Conservation (phyloP, 1,140 invertebrate genomes). For the Pseudachorutes palmiensis region DNA sequence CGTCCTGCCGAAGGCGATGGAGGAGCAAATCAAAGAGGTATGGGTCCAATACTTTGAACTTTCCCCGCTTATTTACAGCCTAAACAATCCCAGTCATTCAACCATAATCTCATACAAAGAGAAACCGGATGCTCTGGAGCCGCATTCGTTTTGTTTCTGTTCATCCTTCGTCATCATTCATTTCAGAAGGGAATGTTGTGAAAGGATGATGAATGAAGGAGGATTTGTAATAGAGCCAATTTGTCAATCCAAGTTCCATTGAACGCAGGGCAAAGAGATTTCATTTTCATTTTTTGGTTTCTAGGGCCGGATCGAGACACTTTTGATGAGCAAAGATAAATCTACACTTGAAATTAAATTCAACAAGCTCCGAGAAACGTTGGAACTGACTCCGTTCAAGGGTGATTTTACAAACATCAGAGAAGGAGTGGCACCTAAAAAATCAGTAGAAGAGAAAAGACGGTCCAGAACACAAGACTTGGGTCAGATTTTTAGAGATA, state of each 20-base stretch:
- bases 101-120: no score
- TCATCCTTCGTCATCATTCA: no score
- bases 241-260: no score
- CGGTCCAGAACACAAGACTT: constrained; percentile 7
- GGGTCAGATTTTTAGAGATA: constrained; percentile 61
- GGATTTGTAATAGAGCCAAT: not conserved
- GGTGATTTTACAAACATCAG: constrained; percentile 51
- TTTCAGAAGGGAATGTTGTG: no score
- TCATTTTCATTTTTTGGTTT: not conserved
- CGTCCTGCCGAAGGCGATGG: not conserved
- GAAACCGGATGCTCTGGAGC: no score
- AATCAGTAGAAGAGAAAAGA: constrained; percentile 35
- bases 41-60: no score
- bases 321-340: constrained; percentile 54
- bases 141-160: no score
- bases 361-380: constrained; percentile 26
- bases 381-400: constrained; percentile 33
- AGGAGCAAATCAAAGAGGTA: constrained; percentile 8
- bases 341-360: constrained; percentile 29
- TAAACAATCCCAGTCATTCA: no score
- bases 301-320: constrained; percentile 40
- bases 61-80: no score
- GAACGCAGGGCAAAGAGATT: no score
- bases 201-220: constrained; percentile 12
- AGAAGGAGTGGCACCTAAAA: constrained; percentile 56